These are phyloP conservation scores for Cephus rjabovi DNA, from an alignment of 2,888 invertebrate genomes.

Conservation along the genomic window DNA sequence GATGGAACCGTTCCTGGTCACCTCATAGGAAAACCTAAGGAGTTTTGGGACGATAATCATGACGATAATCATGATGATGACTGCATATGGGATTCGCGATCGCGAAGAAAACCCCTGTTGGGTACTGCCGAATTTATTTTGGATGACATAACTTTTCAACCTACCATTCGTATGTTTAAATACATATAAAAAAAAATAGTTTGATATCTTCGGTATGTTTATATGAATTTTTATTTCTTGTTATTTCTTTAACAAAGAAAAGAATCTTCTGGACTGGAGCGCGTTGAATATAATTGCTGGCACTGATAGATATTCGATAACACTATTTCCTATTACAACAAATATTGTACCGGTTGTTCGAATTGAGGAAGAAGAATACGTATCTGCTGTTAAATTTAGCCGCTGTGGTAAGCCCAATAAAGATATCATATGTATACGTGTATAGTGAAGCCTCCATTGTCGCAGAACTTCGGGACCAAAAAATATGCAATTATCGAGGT, in stretches of 20 bases:
- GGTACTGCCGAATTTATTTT: constrained; percentile 25
- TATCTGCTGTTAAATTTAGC: neutral
- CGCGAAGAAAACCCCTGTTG: constrained; percentile 32
- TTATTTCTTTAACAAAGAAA: constrained; percentile 16
- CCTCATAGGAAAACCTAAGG: constrained; percentile 19
- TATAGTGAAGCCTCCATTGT: neutral
- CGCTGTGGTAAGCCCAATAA: neutral
- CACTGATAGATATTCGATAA: neutral
- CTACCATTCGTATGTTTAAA: neutral
- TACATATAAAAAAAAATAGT: neutral
- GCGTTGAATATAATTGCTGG: constrained; percentile 37
- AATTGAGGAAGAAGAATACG: neutral
- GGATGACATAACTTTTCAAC: constrained; percentile 22
- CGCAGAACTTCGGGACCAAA: neutral
- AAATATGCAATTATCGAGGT: neutral
- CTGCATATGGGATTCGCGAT: constrained; percentile 35
- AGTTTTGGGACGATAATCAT: constrained; percentile 19
- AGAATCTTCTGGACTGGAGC: constrained; percentile 50
- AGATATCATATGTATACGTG: neutral
- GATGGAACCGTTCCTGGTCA: constrained; percentile 23
- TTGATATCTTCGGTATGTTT: neutral
- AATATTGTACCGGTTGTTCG: neutral
- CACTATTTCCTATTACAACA: neutral
- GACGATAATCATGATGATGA: constrained; percentile 11
- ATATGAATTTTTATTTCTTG: constrained; percentile 11